Percentiles rank a stretch among this genome's conserved stretches.
phyloP scores from a whole-genome alignment of 1,140 invertebrate genomes.

The Linepithema humile region DNA sequence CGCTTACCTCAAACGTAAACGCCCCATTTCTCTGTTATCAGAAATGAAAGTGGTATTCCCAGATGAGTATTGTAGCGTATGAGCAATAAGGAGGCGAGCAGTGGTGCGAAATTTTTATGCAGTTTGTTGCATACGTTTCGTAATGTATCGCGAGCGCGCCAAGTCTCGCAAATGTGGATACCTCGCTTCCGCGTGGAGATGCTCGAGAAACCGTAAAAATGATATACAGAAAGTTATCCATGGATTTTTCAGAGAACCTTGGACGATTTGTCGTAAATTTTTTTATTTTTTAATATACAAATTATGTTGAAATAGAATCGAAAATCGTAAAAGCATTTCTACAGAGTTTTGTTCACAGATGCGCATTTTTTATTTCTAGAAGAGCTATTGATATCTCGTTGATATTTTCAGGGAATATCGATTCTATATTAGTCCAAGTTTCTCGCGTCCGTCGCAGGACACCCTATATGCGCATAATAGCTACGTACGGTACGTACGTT shows the following conservation, averaged over 20 bases:
- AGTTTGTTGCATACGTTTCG: constrained; percentile 14
- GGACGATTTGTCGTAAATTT: no score
- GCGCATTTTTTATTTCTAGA: no score
- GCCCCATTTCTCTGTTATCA: constrained; percentile 8
- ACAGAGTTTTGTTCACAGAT: no score
- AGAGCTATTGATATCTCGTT: no score
- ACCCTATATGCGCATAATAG: constrained; percentile 8
- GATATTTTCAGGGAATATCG: not conserved
- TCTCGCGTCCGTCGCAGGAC: constrained; percentile 6
- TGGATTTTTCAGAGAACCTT: no score
- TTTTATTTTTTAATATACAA: no score
- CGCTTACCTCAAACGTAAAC: not conserved
- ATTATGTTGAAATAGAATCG: no score
- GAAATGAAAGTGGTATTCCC: constrained; percentile 10
- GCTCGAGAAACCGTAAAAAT: not conserved
- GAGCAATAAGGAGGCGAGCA: constrained; percentile 24
- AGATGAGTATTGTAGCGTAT: not conserved
- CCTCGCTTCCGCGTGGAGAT: constrained; percentile 44
- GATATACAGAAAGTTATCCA: no score
- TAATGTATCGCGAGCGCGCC: constrained; percentile 19
- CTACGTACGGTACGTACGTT: constrained; percentile 30
- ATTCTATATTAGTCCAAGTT: not conserved
- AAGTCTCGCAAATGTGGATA: not conserved
- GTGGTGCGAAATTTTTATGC: constrained; percentile 36
- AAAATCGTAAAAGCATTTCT: no score